Evolutionary conservation across 2,888 invertebrate genomes (phyloP), one percentile per base, ranked within the genome.

Genomic region (Drosophila cognata): DNA sequence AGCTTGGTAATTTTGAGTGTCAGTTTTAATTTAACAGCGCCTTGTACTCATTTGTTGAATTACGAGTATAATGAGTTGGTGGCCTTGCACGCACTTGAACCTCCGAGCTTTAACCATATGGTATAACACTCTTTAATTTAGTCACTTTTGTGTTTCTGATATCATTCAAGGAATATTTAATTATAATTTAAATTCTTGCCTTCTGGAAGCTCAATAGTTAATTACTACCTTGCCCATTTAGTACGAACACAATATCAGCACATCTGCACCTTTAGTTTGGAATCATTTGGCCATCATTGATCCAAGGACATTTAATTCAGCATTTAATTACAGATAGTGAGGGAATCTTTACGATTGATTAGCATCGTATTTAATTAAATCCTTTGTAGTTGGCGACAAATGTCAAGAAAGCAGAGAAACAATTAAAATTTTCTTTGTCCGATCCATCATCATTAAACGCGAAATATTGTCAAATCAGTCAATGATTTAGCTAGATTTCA

Each of bases 1-100:
- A 81, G 79, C 86, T 66, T 38, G 57, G 77, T 79, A 71, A 79
- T 84, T 75, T 72, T 38, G 69, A 82, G 83, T 80, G 80, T 74
- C 78, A 71, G 79, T 79, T 78, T 71, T 78, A 79, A 78, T 78
- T 71, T 59, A 70, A 51, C 18, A 62, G 57, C 62, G 67, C 63
- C 71, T 77, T 80, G 80, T 76, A 65, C 80, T 72, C 80, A 78
- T 78, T 78, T 78, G 81, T 76, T 69, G 72, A 69, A 77, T 72
- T 62, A 72, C 68, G 36, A 69, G 61, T 51, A 69, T 76, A 78
- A 78, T 75, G 77, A 77, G 79, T 60, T 63, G 59, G 29, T 52
- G 38, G 59, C 46, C 55, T 50, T 41, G 51, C 64, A 36, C 35
- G 16, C 53, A 67, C 58, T 79, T 62, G 36, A 65, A 51, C 38